Evolutionary conservation across 2,888 invertebrate species (phyloP).

Genomic region (Noctua comes): DNA sequence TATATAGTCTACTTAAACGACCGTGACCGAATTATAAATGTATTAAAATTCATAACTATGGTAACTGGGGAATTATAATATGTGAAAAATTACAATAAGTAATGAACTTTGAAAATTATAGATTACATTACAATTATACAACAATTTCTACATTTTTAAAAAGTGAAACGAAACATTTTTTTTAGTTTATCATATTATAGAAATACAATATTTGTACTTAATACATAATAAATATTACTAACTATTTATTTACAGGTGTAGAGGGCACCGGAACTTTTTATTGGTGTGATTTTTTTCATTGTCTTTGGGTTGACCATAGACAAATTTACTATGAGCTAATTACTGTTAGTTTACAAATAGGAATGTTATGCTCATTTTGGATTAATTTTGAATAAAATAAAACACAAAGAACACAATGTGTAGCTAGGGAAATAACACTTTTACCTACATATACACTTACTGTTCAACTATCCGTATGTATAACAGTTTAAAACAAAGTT

Average conservation of each 20-base stretch:
- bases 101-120: constrained; percentile 51
- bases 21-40: constrained; percentile 49
- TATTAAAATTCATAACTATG: constrained; percentile 60
- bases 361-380: constrained; percentile 6
- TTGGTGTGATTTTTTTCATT: constrained; percentile 19
- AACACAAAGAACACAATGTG: background rate
- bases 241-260: constrained; percentile 54
- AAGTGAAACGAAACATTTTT: constrained; percentile 38
- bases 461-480: constrained; percentile 1
- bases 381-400: constrained; percentile 4
- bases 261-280: constrained; percentile 29
- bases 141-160: constrained; percentile 42
- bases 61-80: constrained; percentile 57
- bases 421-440: background rate
- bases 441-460: background rate
- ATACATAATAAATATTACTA: constrained; percentile 38
- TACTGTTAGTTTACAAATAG: constrained; percentile 13
- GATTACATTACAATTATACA: constrained; percentile 47
- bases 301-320: constrained; percentile 11
- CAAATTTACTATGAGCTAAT: background rate
- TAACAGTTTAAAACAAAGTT: constrained; percentile 24
- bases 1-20: constrained; percentile 55
- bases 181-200: constrained; percentile 23
- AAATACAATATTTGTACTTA: constrained; percentile 58
- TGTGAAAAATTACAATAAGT: constrained; percentile 39